Conservation (phyloP, 2,888 invertebrate species). For the Quadroppia sp. region DNA sequence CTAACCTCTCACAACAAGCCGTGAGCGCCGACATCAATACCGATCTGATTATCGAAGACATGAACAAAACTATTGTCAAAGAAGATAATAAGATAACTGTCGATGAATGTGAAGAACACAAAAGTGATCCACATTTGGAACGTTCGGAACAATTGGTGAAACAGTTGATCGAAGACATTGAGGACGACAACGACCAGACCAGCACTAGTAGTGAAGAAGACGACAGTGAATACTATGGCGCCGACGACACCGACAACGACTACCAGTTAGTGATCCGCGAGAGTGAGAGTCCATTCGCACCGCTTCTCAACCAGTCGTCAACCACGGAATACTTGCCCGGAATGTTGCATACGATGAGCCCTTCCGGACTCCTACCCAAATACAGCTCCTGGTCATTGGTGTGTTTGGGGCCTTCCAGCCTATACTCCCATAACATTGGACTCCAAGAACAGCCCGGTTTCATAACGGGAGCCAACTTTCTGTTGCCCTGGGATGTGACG, state of each 20-base stretch:
- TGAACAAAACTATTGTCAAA: conserved; percentile 20
- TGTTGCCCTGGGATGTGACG: conserved; percentile 89
- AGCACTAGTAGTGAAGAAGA: conserved; percentile 31
- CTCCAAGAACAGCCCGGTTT: conserved; percentile 87
- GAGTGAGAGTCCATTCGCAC: conserved; percentile 31
- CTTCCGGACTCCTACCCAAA: conserved; percentile 69
- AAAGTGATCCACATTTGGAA: conserved; percentile 19
- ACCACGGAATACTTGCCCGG: conserved; percentile 87
- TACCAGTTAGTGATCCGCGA: conserved; percentile 43
- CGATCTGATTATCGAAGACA: neutral
- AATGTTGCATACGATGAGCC: conserved; percentile 77
- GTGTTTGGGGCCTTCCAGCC: conserved; percentile 80
- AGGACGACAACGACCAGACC: conserved; percentile 4
- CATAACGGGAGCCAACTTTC: conserved; percentile 78
- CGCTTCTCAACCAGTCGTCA: conserved; percentile 51
- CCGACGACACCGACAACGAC: conserved; percentile 23
- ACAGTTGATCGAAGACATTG: conserved; percentile 20
- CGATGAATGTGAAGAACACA: neutral
- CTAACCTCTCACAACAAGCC: conserved; percentile 36
- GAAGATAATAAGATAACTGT: conserved; percentile 9
- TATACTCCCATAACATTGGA: conserved; percentile 72
- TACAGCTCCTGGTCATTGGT: conserved; percentile 87
- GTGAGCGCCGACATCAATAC: conserved; percentile 9
- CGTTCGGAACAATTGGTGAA: conserved; percentile 31
- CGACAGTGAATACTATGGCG: conserved; percentile 9